Conservation (phyloP, 2,888 invertebrate genomes). For the Microplitis deprimator region DNA sequence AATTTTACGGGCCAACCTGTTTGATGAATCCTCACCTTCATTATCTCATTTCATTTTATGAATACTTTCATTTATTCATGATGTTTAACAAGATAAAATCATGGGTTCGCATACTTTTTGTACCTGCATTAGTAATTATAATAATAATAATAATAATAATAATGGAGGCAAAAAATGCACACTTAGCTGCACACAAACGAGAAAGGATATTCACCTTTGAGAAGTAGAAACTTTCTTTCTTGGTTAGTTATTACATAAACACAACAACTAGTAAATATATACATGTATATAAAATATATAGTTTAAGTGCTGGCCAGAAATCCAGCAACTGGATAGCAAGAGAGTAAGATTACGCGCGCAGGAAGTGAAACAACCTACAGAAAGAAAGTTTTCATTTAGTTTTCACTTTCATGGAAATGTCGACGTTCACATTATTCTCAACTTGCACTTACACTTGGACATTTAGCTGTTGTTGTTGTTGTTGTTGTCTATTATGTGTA, state of each 20-base stretch:
- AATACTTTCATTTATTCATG: background rate
- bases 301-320: constrained; percentile 63
- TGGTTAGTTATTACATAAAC: constrained; percentile 68
- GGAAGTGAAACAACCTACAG: constrained; percentile 70
- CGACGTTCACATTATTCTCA: constrained; percentile 45
- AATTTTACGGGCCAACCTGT: background rate
- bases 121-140: background rate
- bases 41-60: background rate
- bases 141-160: background rate
- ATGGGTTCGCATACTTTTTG: background rate
- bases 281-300: constrained; percentile 16
- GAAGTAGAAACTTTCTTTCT: constrained; percentile 69
- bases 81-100: background rate
- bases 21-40: background rate
- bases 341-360: constrained; percentile 68
- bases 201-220: constrained; percentile 69
- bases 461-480: constrained; percentile 47
- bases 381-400: constrained; percentile 71
- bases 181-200: constrained; percentile 31
- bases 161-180: background rate
- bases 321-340: constrained; percentile 53
- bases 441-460: constrained; percentile 36
- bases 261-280: constrained; percentile 21
- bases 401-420: constrained; percentile 71
- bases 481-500: constrained; percentile 56